These are phyloP conservation scores for Scaptomyza polygonia DNA, from an alignment of 2,888 invertebrate species.

Conservation along the genomic window DNA sequence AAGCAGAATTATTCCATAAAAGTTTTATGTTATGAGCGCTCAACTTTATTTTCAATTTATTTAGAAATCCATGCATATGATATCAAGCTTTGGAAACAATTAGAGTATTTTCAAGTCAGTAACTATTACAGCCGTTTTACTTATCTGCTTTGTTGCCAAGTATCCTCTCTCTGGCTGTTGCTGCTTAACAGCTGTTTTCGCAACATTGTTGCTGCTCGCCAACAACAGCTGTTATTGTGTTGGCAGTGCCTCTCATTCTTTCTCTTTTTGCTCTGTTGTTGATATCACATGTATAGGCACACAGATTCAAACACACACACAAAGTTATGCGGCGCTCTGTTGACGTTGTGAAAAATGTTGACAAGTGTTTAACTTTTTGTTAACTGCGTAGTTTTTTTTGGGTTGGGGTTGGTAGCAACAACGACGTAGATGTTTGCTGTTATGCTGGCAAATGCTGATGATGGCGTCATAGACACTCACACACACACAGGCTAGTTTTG, in stretches of 20 bases:
- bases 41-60: too few relatives aligned
- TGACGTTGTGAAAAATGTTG: conserved; percentile 70
- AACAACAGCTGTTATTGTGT: conserved; percentile 65
- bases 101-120: conserved; percentile 11
- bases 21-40: too few relatives aligned
- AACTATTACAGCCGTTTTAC: not conserved
- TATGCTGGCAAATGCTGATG: conserved; percentile 56
- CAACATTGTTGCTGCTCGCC: conserved; percentile 71
- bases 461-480: conserved; percentile 69
- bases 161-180: conserved; percentile 29
- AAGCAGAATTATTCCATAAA: not conserved
- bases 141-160: conserved; percentile 42
- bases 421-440: conserved; percentile 54
- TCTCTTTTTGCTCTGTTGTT: conserved; percentile 47
- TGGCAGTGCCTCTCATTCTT: conserved; percentile 27
- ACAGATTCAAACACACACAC: conserved; percentile 13
- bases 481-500: conserved; percentile 9
- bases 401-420: conserved; percentile 50
- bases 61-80: too few relatives aligned
- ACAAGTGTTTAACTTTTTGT: conserved; percentile 72
- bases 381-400: conserved; percentile 74
- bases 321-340: conserved; percentile 63
- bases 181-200: conserved; percentile 78
- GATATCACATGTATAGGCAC: conserved; percentile 33
- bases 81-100: not conserved